Percentiles rank a stretch among this genome's conserved stretches.
Evolutionary conservation across 2,797 vertebrate genomes (phyloP).

Genomic region (Chelonia mydas): DNA sequence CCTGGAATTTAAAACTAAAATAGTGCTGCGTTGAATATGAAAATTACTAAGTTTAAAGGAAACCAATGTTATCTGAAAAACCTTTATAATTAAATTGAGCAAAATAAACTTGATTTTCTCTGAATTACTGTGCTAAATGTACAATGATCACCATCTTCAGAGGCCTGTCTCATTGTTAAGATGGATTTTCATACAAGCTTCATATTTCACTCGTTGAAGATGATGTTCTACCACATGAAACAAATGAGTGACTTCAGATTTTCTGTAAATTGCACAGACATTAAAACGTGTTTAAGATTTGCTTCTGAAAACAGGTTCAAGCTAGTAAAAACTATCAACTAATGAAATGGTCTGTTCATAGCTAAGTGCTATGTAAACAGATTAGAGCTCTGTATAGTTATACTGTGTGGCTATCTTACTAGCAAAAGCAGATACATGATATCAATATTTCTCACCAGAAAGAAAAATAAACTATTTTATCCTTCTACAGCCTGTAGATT

Average conservation of each 20-base stretch:
- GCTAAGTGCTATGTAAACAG: not conserved
- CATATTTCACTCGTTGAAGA: not conserved
- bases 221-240: not conserved
- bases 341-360: not conserved
- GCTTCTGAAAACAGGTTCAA: not conserved
- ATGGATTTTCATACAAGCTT: not conserved
- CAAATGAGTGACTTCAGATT: not conserved
- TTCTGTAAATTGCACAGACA: not conserved
- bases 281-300: not conserved
- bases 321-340: not conserved
- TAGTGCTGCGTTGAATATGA: not conserved
- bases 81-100: not conserved
- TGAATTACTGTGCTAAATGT: not conserved
- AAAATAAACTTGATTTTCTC: not conserved
- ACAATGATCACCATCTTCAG: not conserved
- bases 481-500: not conserved
- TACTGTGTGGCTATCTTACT: not conserved
- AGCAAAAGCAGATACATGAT: not conserved
- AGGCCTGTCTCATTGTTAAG: not conserved
- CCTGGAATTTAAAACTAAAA: conserved; percentile 17
- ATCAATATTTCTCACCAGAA: not conserved
- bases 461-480: not conserved
- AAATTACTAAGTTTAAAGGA: not conserved
- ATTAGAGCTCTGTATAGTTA: not conserved
- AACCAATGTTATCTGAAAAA: not conserved